Percentiles rank a stretch among this genome's conserved stretches.
Conservation (phyloP, 2,888 invertebrate genomes). For the Cheilosia scutellata region DNA sequence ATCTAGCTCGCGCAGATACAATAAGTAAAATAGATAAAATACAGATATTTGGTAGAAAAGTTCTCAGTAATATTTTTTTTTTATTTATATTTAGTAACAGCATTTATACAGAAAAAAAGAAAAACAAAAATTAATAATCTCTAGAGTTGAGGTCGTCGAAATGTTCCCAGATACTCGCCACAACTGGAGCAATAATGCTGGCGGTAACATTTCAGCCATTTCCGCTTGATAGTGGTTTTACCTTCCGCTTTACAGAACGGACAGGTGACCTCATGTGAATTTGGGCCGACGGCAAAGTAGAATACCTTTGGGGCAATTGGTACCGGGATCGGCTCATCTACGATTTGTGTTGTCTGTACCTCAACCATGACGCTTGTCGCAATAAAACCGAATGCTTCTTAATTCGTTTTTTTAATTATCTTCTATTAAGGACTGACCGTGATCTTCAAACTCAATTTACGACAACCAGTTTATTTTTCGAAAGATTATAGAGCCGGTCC, state of each 20-base stretch:
- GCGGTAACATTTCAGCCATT: constrained; percentile 79
- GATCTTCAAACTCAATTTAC: constrained; percentile 15
- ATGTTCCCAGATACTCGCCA: constrained; percentile 82
- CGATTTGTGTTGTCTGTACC: constrained; percentile 59
- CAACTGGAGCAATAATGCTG: constrained; percentile 82
- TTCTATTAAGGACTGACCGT: constrained; percentile 18
- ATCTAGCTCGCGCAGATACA: neutral
- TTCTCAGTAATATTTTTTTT: constrained; percentile 12
- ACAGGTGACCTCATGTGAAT: constrained; percentile 81
- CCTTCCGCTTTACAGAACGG: constrained; percentile 80
- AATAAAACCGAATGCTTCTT: neutral
- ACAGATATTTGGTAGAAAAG: constrained; percentile 2
- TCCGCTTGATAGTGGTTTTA: constrained; percentile 79
- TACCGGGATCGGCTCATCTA: constrained; percentile 44
- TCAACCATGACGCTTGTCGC: constrained; percentile 45
- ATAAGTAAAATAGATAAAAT: neutral
- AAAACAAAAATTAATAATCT: constrained; percentile 3
- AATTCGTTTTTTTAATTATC: neutral
- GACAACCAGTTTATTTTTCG: constrained; percentile 20
- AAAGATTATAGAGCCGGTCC: constrained; percentile 14
- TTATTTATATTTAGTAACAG: constrained; percentile 44
- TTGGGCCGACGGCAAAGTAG: constrained; percentile 82
- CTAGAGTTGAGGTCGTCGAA: constrained; percentile 81
- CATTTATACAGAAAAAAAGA: constrained; percentile 21
- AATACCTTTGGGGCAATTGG: constrained; percentile 66